Evolutionary conservation across 2,113 vertebrate genomes (phyloP).

Genomic region (Piaya cayana): DNA sequence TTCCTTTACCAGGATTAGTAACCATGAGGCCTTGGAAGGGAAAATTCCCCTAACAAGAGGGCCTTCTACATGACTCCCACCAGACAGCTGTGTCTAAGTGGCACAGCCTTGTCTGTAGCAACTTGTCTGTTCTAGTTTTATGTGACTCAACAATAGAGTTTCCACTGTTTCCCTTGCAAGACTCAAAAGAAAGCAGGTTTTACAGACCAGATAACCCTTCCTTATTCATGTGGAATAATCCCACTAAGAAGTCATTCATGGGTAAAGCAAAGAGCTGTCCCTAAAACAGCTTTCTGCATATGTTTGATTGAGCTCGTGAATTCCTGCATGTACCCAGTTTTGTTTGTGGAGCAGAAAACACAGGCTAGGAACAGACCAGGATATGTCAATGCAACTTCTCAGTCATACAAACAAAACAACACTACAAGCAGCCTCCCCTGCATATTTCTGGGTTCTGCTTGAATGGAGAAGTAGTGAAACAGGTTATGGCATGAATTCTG

Average conservation of each 20-base stretch:
- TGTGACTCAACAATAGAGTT: constrained; percentile 46
- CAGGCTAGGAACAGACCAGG: neutral
- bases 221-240: constrained; percentile 68
- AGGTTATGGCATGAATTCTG: neutral
- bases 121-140: constrained; percentile 51
- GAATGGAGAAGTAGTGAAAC: neutral
- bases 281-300: constrained; percentile 46
- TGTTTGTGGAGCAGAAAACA: neutral
- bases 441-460: neutral
- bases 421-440: neutral
- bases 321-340: constrained; percentile 1
- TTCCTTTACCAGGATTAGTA: neutral
- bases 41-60: neutral
- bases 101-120: neutral
- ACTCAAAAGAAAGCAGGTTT: constrained; percentile 56
- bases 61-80: neutral
- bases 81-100: neutral
- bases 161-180: constrained; percentile 62
- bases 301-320: constrained; percentile 32
- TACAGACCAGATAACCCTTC: constrained; percentile 64
- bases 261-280: constrained; percentile 61
- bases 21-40: neutral
- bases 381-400: neutral
- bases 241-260: constrained; percentile 63
- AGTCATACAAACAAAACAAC: neutral